Evolutionary conservation across 2,797 vertebrate genomes (phyloP).

Genomic region (Gallinago solitaria): DNA sequence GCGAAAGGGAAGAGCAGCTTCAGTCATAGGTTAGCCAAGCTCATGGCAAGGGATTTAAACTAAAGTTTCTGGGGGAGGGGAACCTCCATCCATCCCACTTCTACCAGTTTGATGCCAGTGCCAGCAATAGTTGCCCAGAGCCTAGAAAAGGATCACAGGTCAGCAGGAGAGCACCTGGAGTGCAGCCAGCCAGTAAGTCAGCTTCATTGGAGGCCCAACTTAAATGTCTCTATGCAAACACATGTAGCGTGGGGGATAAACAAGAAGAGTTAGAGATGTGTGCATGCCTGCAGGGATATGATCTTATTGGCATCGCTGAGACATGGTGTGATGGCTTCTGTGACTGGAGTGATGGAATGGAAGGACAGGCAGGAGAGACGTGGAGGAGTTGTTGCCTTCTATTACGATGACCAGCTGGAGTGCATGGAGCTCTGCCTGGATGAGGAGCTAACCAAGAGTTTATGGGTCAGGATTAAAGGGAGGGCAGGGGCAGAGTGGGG

Average conservation of each 20-base stretch:
- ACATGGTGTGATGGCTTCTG: not conserved
- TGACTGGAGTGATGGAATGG: not conserved
- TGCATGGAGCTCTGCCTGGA: not conserved
- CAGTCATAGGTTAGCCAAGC: no score
- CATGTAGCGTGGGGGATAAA: not conserved
- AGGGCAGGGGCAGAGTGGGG: not conserved
- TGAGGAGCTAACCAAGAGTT: not conserved
- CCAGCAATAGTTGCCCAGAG: no score
- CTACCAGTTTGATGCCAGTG: no score
- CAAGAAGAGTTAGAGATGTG: not conserved
- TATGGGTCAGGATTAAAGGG: not conserved
- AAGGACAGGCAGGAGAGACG: not conserved
- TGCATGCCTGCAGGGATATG: not conserved
- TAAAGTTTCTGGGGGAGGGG: no score
- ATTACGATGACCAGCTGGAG: not conserved
- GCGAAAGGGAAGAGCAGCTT: no score
- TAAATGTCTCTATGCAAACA: not conserved
- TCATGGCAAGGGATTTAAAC: no score
- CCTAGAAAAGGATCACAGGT: no score
- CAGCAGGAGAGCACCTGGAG: no score
- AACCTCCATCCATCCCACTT: no score
- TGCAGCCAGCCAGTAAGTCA: not conserved
- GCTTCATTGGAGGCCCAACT: not conserved
- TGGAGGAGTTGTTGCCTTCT: not conserved
- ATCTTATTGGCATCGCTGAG: not conserved